Conservation (phyloP, 1,140 invertebrate genomes). For the Triops longicaudatus region DNA sequence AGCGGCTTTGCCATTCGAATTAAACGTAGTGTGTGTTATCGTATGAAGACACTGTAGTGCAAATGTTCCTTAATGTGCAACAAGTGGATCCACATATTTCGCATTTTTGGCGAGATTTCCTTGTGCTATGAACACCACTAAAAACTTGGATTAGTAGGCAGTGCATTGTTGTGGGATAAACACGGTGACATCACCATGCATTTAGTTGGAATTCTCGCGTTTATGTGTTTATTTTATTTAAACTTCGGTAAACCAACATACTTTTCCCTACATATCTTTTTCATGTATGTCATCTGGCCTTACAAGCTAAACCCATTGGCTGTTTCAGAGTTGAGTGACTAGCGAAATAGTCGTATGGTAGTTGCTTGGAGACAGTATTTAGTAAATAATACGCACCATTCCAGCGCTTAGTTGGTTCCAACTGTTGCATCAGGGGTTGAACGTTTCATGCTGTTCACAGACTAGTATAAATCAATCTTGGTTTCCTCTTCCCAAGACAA, state of each 20-base stretch:
- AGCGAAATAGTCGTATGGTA: too few species aligned
- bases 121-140: neutral
- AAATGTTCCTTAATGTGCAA: neutral
- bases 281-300: neutral
- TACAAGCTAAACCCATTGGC: neutral
- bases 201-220: neutral
- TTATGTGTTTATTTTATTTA: neutral
- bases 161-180: neutral
- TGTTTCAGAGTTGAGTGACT: too few species aligned
- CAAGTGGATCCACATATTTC: neutral
- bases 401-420: too few species aligned
- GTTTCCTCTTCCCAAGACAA: too few species aligned
- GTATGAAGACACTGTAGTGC: neutral
- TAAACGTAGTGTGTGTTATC: neutral
- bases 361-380: too few species aligned
- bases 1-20: too few species aligned
- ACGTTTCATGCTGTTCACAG: too few species aligned
- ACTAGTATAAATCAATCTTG: too few species aligned
- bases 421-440: too few species aligned
- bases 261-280: neutral
- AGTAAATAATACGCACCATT: too few species aligned
- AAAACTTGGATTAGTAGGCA: constrained; percentile 2
- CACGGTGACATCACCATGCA: neutral
- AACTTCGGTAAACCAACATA: neutral
- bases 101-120: neutral